A percentile compares a stretch with the other conserved stretches of the same genome.
phyloP scores from a whole-genome alignment of 2,888 invertebrate species.

The Acronicta psi region DNA sequence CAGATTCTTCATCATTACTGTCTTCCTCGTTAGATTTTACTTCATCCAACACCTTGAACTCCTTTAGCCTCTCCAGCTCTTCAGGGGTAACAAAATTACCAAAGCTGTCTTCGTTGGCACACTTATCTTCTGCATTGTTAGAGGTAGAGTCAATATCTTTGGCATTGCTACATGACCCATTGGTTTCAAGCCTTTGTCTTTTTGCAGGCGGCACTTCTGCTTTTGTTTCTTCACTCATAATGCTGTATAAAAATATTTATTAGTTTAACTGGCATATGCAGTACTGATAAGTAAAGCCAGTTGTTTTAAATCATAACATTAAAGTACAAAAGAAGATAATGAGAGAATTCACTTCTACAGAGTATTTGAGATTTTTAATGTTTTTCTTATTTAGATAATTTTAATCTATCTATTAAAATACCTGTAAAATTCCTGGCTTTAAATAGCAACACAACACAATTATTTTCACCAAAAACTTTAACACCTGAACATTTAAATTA shows the following conservation, averaged over 20 bases:
- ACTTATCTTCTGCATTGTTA: slow-evolving; percentile 42
- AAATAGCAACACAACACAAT: slow-evolving; percentile 3
- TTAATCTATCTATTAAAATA: neutral
- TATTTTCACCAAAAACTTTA: slow-evolving; percentile 12
- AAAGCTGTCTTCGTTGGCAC: slow-evolving; percentile 60
- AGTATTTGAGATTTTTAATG: no score
- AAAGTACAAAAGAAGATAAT: no score
- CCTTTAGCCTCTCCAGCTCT: slow-evolving; percentile 75
- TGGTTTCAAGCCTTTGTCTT: slow-evolving; percentile 57
- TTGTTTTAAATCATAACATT: neutral
- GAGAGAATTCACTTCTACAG: no score
- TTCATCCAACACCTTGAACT: slow-evolving; percentile 84
- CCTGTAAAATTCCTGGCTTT: slow-evolving; percentile 10
- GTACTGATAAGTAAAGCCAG: slow-evolving; percentile 36
- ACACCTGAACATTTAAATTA: slow-evolving; percentile 7
- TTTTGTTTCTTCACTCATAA: slow-evolving; percentile 59
- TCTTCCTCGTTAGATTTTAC: slow-evolving; percentile 82
- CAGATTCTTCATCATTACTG: slow-evolving; percentile 76
- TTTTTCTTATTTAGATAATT: no score
- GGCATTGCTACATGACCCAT: neutral
- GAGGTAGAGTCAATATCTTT: slow-evolving; percentile 46
- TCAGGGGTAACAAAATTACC: slow-evolving; percentile 69
- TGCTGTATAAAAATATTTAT: slow-evolving; percentile 61
- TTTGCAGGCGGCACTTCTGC: slow-evolving; percentile 64
- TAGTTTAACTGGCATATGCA: slow-evolving; percentile 41